A percentile compares a stretch with the other conserved stretches of the same genome.
Evolutionary conservation across 1,140 invertebrate genomes (phyloP).

Genomic region (Limonius californicus): DNA sequence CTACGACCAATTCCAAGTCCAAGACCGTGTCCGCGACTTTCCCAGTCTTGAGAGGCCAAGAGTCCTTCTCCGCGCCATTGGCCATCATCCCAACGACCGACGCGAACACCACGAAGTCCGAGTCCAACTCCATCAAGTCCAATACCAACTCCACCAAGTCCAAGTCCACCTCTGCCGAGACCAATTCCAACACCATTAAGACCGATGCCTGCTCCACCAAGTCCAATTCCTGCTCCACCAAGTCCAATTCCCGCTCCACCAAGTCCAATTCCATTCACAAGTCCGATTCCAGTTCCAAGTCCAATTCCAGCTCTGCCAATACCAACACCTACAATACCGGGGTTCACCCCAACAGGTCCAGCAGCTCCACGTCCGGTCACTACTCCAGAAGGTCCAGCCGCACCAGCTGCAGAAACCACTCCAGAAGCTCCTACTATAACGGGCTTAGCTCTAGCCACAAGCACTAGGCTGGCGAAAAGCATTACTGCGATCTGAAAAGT

Average conservation of each 20-base stretch:
- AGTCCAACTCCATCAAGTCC: neutral
- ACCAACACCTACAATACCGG: neutral
- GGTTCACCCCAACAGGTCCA: too few relatives aligned
- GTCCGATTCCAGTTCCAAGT: too few relatives aligned
- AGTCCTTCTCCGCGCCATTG: constrained; percentile 7
- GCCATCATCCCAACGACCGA: neutral
- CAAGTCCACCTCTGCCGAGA: too few relatives aligned
- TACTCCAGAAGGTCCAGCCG: neutral
- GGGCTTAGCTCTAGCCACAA: neutral
- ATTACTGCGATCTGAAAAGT: too few relatives aligned
- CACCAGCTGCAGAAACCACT: constrained; percentile 16
- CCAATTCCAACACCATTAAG: too few relatives aligned
- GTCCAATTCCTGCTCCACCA: too few relatives aligned
- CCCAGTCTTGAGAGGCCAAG: constrained; percentile 8
- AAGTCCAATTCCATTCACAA: too few relatives aligned
- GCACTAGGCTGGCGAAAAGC: too few relatives aligned
- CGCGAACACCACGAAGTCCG: constrained; percentile 6
- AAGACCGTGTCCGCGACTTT: neutral
- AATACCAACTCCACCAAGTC: too few relatives aligned
- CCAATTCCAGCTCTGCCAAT: neutral
- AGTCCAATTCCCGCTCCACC: too few relatives aligned
- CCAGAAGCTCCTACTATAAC: constrained; percentile 9
- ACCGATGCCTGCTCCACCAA: too few relatives aligned
- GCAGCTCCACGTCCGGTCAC: constrained; percentile 18
- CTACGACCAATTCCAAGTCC: too few relatives aligned